These are phyloP conservation scores for Anoplius nigerrimus DNA, from an alignment of 2,888 invertebrate genomes.

Conservation along the genomic window DNA sequence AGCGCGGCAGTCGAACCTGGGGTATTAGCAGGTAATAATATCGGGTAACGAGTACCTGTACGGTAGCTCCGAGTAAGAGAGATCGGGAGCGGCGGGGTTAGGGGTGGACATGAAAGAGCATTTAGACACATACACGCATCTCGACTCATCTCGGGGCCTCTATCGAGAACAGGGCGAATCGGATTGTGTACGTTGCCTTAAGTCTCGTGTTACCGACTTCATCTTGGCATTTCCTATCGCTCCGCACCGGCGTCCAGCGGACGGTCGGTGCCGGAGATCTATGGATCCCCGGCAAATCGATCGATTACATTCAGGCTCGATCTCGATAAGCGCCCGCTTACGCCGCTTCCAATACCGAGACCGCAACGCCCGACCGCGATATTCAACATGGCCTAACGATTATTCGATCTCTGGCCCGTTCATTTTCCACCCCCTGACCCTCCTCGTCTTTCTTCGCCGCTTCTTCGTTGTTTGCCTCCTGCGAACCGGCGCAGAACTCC, in stretches of 20 bases:
- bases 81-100: constrained; percentile 4
- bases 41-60: constrained; percentile 58
- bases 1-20: constrained; percentile 38
- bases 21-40: constrained; percentile 64
- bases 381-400: no score
- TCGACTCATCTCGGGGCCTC: constrained; percentile 17
- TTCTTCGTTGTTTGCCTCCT: no score
- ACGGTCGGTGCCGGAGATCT: not conserved
- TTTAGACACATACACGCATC: constrained; percentile 10
- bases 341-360: not conserved
- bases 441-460: no score
- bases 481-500: no score
- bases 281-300: not conserved
- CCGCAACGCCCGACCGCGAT: no score
- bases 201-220: constrained; percentile 27
- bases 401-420: no score
- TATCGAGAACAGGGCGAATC: constrained; percentile 13
- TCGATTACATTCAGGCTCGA: not conserved
- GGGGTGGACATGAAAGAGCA: no score
- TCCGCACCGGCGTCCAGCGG: not conserved
- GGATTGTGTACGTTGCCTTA: not conserved
- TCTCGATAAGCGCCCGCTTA: not conserved
- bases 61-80: constrained; percentile 45
- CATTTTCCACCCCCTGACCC: no score
- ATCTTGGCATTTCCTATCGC: constrained; percentile 1